Percentiles rank a stretch among this genome's conserved stretches.
These are phyloP conservation scores for Caiman crocodilus DNA, from an alignment of 2,797 vertebrate genomes.

Conservation along the genomic window DNA sequence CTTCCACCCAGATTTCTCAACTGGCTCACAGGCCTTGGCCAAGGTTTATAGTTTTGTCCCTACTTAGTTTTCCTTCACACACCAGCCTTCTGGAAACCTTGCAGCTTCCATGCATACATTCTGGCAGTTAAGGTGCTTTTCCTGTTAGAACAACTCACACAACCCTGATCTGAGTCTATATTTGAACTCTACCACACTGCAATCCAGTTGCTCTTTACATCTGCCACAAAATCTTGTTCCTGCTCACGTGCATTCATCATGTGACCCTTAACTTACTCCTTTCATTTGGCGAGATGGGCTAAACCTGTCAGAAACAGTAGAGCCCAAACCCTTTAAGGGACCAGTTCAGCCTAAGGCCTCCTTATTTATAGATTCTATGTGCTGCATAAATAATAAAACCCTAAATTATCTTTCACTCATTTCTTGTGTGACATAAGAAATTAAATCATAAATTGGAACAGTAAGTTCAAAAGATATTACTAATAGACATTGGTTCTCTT, in stretches of 20 bases:
- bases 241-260: neutral
- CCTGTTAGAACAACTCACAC: neutral
- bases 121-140: no score
- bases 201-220: conserved; percentile 57
- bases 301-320: conserved; percentile 59
- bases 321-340: conserved; percentile 9
- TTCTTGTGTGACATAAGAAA: conserved; percentile 60
- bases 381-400: conserved; percentile 42
- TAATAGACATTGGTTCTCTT: conserved; percentile 55
- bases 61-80: conserved; percentile 15
- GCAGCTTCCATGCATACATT: neutral
- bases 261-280: conserved; percentile 64
- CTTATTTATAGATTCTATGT: conserved; percentile 73
- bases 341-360: conserved; percentile 55
- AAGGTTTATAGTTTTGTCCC: conserved; percentile 16
- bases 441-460: conserved; percentile 68
- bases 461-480: conserved; percentile 58
- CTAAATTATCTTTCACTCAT: conserved; percentile 67
- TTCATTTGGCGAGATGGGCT: conserved; percentile 66
- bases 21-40: neutral
- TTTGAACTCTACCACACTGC: neutral
- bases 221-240: conserved; percentile 58
- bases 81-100: conserved; percentile 2
- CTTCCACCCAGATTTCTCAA: neutral
- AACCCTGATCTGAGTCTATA: neutral